Conservation (phyloP, 2,797 vertebrate species). For the Sebastes taczanowskii region DNA sequence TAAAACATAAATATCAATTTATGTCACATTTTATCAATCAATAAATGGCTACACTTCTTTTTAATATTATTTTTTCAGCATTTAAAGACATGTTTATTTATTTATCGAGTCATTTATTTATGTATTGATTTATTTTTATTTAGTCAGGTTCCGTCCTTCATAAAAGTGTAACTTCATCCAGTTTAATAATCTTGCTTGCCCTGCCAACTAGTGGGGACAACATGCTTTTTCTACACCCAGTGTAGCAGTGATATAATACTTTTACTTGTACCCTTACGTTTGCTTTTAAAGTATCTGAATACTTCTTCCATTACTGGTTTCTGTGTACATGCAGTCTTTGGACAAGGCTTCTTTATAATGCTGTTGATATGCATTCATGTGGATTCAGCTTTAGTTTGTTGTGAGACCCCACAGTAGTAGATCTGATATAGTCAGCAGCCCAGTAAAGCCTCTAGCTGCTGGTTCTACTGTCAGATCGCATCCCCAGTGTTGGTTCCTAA, state of each 20-base stretch:
- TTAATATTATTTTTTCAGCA: no score
- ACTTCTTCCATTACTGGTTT: neutral
- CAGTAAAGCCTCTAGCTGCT: slow-evolving; percentile 21
- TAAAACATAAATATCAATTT: no score
- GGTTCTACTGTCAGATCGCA: slow-evolving; percentile 21
- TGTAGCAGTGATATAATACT: neutral
- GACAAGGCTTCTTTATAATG: neutral
- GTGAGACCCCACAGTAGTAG: neutral
- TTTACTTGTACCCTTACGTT: neutral
- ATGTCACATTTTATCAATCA: no score
- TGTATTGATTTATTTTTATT: no score
- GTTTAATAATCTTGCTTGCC: neutral
- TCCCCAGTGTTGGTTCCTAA: slow-evolving; percentile 29
- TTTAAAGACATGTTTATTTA: no score
- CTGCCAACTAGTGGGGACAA: neutral
- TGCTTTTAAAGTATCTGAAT: neutral
- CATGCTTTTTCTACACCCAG: no score
- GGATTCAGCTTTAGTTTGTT: neutral
- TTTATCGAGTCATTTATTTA: no score
- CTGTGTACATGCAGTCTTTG: neutral
- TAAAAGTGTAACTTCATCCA: neutral
- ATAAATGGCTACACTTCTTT: no score
- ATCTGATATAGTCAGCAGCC: slow-evolving; percentile 12
- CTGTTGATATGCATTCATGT: neutral
- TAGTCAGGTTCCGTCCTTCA: no score